phyloP scores from a whole-genome alignment of 2,113 vertebrate genomes.

The Oncorhynchus tshawytscha region DNA sequence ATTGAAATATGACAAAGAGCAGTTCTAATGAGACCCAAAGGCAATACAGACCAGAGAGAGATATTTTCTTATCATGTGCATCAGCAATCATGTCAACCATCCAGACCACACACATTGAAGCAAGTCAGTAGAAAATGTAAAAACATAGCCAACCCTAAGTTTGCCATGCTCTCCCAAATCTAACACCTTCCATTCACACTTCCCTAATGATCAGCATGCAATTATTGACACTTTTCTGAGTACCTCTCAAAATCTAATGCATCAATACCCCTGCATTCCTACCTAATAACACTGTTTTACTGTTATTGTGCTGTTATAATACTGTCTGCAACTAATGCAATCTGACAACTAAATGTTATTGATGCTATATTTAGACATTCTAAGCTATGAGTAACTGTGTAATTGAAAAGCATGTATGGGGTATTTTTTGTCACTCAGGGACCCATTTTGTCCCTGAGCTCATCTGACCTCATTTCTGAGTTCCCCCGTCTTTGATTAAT shows the following conservation, averaged over 20 bases:
- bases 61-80: neutral
- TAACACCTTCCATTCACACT: neutral
- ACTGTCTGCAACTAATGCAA: constrained; percentile 7
- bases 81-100: neutral
- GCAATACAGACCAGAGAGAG: neutral
- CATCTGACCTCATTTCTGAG: constrained; percentile 56
- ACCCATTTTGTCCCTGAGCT: constrained; percentile 24
- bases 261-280: neutral
- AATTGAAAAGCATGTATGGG: constrained; percentile 50
- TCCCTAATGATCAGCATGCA: neutral
- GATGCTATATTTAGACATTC: constrained; percentile 52
- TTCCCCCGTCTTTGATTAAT: constrained; percentile 42
- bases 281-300: neutral
- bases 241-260: neutral
- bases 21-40: neutral
- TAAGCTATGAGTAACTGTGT: constrained; percentile 56
- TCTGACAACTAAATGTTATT: constrained; percentile 26
- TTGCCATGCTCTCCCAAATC: neutral
- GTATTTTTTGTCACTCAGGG: constrained; percentile 20
- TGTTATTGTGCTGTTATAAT: neutral
- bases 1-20: neutral
- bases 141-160: neutral
- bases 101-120: neutral
- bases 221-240: neutral
- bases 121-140: neutral